Base-by-base conservation (phyloP, 2,797 vertebrate species). In the Myiotriccus ornatus region DNA sequence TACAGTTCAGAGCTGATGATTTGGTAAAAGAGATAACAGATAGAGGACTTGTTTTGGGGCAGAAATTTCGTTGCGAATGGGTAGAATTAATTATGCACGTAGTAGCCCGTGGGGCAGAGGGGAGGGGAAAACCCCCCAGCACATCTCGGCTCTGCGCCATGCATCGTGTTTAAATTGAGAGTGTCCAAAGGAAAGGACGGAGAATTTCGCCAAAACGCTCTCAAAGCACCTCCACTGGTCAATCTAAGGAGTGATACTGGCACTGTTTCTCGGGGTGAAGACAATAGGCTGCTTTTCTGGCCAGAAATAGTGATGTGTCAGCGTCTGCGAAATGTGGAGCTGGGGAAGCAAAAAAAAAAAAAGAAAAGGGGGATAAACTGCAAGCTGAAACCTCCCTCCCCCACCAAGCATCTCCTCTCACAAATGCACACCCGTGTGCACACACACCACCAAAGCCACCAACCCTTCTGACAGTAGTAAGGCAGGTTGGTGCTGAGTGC, bases 231-330 rank as follows among this genome's bases (percentile, higher is more conserved):
- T 92, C 95, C 13, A 41, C 91, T 71, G 84, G 87, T 89, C 92
- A 87, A 47, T 92, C 91, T 76, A 89, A 95, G 95, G 92, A 71
- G 87, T 68, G 74, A 84, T 85, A 89, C 89, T 97, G 95, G 96
- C 96, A 96, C 83, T 87, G 89, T 71, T 93, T 89, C 93, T 94
- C 34, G 23, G 77, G 39, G 22, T 6, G 55, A 93, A 90, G 84
- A 97, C 95, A 97, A 97, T 95, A 67, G 94, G 30, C 92, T 90
- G 87, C 91, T 94, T 96, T 96, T 87, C 90, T 96, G 91, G 90
- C 87, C 94, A 96, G 93, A 94, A 97, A 95, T 88, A 91, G 79
- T 94, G 96, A 96, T 96, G 96, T 95, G 95, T 95, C 96, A 97
- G 96, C 87, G 20, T 95, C 96, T 97, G 87, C 87, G 92, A 92